Evolutionary conservation across 1,140 invertebrate genomes (phyloP).

Genomic region (Drosophila navojoa): DNA sequence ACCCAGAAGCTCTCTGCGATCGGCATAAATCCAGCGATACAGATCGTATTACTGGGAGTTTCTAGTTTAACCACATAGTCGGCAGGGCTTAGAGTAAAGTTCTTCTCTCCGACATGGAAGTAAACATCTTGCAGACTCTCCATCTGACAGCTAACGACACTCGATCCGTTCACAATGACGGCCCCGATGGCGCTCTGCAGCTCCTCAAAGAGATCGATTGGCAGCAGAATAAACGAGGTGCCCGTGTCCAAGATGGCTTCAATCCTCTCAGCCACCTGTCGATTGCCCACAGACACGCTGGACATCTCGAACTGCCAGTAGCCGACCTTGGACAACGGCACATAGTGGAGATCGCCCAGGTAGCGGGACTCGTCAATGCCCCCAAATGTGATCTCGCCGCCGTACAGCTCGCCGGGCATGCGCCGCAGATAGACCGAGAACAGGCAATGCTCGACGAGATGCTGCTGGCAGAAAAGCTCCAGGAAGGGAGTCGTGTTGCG

Average conservation of each 20-base stretch:
- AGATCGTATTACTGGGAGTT: conserved; percentile 2
- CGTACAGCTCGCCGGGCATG: conserved; percentile 86
- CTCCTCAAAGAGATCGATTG: conserved; percentile 84
- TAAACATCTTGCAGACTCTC: conserved; percentile 27
- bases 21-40: conserved; percentile 32
- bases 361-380: conserved; percentile 52
- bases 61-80: conserved; percentile 40
- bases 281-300: conserved; percentile 15
- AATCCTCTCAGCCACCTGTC: conserved; percentile 80
- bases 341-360: conserved; percentile 59
- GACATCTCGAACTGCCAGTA: conserved; percentile 76
- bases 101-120: conserved; percentile 37
- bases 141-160: conserved; percentile 16
- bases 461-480: conserved; percentile 95
- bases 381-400: conserved; percentile 67
- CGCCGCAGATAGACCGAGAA: conserved; percentile 95
- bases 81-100: conserved; percentile 26
- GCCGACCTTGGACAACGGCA: conserved; percentile 52
- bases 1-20: conserved; percentile 50
- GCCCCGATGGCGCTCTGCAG: conserved; percentile 31
- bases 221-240: conserved; percentile 89
- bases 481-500: conserved; percentile 96
- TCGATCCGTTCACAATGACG: background rate
- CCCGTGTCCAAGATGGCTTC: conserved; percentile 91
- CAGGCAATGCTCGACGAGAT: conserved; percentile 89